These are phyloP conservation scores for Pyrgus malvae DNA, from an alignment of 2,888 invertebrate genomes.

Conservation along the genomic window DNA sequence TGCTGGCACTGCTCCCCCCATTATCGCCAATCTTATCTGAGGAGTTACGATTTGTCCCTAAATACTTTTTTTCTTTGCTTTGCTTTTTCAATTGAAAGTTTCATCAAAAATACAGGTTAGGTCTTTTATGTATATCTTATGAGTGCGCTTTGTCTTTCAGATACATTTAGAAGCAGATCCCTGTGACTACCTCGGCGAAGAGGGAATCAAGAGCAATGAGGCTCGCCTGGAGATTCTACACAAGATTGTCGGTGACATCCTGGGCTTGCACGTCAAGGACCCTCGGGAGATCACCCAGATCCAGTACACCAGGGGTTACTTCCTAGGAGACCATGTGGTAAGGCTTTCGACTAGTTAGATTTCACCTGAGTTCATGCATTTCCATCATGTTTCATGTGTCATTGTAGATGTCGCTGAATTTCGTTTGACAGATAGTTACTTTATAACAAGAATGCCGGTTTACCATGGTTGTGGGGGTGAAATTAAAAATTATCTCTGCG, in stretches of 20 bases:
- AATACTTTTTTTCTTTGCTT: no score
- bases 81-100: no score
- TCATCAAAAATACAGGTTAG: no score
- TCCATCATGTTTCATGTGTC: constrained; percentile 29
- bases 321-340: constrained; percentile 92
- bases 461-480: no score
- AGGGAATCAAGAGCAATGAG: constrained; percentile 76
- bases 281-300: constrained; percentile 41
- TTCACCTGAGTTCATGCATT: not conserved
- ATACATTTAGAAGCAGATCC: constrained; percentile 92
- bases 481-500: no score
- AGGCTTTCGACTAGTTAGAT: constrained; percentile 36
- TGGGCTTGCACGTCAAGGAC: constrained; percentile 84
- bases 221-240: constrained; percentile 90
- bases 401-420: constrained; percentile 52
- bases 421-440: constrained; percentile 9
- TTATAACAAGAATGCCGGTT: no score
- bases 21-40: no score
- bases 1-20: no score
- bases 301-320: constrained; percentile 85
- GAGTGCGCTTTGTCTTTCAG: no score
- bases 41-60: no score
- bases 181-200: constrained; percentile 69
- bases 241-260: constrained; percentile 87
- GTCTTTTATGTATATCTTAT: no score